phyloP scores from a whole-genome alignment of 2,888 invertebrate species.

The Andrena hattorfiana region DNA sequence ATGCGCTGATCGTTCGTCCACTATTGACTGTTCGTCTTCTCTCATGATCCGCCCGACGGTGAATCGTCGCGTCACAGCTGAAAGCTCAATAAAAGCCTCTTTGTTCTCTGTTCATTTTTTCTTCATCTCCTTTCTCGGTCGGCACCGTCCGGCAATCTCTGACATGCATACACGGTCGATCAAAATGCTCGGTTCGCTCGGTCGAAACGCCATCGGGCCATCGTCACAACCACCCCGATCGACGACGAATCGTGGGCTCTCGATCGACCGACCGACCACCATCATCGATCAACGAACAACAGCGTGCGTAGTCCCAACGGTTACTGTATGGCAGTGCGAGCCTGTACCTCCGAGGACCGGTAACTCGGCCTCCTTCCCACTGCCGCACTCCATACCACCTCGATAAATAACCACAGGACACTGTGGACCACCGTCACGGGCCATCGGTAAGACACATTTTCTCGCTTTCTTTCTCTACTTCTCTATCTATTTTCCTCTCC shows the following conservation, averaged over 20 bases:
- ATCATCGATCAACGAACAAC: slow-evolving; percentile 75
- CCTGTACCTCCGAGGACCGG: slow-evolving; percentile 85
- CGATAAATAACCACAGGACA: slow-evolving; percentile 83
- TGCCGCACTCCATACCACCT: slow-evolving; percentile 84
- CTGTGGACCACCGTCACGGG: slow-evolving; percentile 81
- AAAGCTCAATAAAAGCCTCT: slow-evolving; percentile 20
- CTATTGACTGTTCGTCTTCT: slow-evolving; percentile 60
- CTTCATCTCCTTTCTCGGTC: slow-evolving; percentile 73
- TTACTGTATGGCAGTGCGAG: slow-evolving; percentile 85
- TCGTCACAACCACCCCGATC: slow-evolving; percentile 66
- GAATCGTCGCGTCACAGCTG: slow-evolving; percentile 1
- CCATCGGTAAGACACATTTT: slow-evolving; percentile 82
- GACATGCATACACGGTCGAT: slow-evolving; percentile 61
- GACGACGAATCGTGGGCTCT: slow-evolving; percentile 69
- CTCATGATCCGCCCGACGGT: slow-evolving; percentile 34
- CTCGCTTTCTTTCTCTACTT: slow-evolving; percentile 57
- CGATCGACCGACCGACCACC: slow-evolving; percentile 71
- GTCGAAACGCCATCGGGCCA: slow-evolving; percentile 79
- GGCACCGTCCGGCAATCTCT: slow-evolving; percentile 66
- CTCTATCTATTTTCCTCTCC: slow-evolving; percentile 16
- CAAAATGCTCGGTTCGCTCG: slow-evolving; percentile 79
- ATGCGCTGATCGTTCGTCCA: slow-evolving; percentile 60
- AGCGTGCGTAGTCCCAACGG: slow-evolving; percentile 85
- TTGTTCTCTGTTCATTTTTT: slow-evolving; percentile 58
- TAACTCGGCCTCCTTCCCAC: slow-evolving; percentile 84